Evolutionary conservation across 37 sponge, comb jelly and placozoan genomes (phyloP).

Genomic region (Ianthella basta): DNA sequence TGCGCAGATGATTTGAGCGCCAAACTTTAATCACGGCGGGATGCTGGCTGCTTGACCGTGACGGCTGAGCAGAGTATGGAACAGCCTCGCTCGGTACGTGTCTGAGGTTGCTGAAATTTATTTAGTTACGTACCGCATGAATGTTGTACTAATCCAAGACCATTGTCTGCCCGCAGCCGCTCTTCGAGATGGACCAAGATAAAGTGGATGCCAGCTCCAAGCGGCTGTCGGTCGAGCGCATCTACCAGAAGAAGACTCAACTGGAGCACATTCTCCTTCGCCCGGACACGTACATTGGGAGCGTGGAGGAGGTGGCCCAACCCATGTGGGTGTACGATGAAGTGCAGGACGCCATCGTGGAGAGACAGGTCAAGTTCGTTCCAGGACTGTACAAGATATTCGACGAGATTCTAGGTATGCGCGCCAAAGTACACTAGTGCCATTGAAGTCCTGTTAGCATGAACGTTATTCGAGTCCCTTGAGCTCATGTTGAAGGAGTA

Average conservation of each 20-base stretch:
- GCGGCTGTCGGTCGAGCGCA: conserved; percentile 89
- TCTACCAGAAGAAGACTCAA: conserved; percentile 96
- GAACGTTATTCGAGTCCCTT: too few species aligned
- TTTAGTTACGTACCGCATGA: too few species aligned
- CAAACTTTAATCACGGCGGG: too few species aligned
- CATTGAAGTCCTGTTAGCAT: too few species aligned
- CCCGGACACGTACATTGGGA: conserved; percentile 97
- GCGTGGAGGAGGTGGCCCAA: conserved; percentile 86
- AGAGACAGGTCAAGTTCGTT: conserved; percentile 81
- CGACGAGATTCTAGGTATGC: conserved; percentile 92
- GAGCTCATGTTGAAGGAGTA: too few species aligned
- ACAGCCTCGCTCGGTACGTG: too few species aligned
- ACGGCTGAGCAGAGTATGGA: too few species aligned
- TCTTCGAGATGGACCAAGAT: neutral
- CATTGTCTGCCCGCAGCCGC: neutral
- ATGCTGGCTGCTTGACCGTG: too few species aligned
- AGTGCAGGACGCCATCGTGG: conserved; percentile 76
- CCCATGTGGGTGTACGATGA: conserved; percentile 89
- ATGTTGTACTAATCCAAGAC: too few species aligned
- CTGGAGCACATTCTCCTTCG: conserved; percentile 96
- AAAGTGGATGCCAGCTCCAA: conserved; percentile 59
- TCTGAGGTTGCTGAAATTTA: too few species aligned
- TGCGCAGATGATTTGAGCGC: too few species aligned
- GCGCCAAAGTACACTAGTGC: neutral
- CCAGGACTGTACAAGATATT: conserved; percentile 99